Evolutionary conservation across 2,888 invertebrate genomes (phyloP).

Genomic region (Acleris cristana): DNA sequence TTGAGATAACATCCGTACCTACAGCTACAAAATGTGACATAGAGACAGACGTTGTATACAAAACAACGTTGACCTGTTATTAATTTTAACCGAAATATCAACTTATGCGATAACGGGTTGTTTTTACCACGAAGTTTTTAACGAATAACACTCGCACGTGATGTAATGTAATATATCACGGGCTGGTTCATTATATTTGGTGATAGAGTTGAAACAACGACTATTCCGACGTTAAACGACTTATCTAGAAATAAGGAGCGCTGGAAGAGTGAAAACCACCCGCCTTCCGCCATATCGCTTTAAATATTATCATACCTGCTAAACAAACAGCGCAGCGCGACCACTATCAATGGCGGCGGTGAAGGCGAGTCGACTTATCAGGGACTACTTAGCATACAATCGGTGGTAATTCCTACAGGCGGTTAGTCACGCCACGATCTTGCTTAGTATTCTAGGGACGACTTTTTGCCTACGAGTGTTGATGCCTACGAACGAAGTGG

Average conservation of each 20-base stretch:
- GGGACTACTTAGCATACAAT: slow-evolving; percentile 76
- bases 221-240: background rate
- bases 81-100: slow-evolving; percentile 35
- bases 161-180: slow-evolving; percentile 44
- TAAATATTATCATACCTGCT: slow-evolving; percentile 9
- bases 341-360: slow-evolving; percentile 46
- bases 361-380: slow-evolving; percentile 45
- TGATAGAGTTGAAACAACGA: background rate
- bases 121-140: slow-evolving; percentile 48
- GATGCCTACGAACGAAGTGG: slow-evolving; percentile 67
- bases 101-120: slow-evolving; percentile 54
- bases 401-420: slow-evolving; percentile 71
- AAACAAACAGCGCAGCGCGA: slow-evolving; percentile 17
- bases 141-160: slow-evolving; percentile 43
- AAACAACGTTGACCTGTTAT: slow-evolving; percentile 29
- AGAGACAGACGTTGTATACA: slow-evolving; percentile 34
- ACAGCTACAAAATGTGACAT: slow-evolving; percentile 5
- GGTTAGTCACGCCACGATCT: slow-evolving; percentile 74
- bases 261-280: too few relatives aligned
- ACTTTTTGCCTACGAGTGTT: slow-evolving; percentile 67
- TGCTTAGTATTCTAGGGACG: slow-evolving; percentile 69
- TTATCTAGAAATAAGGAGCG: too few relatives aligned
- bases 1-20: background rate
- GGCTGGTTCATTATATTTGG: slow-evolving; percentile 1
- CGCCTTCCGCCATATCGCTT: too few relatives aligned